Base-by-base conservation (phyloP, 2,797 vertebrate genomes). In the Sparidentex hasta region DNA sequence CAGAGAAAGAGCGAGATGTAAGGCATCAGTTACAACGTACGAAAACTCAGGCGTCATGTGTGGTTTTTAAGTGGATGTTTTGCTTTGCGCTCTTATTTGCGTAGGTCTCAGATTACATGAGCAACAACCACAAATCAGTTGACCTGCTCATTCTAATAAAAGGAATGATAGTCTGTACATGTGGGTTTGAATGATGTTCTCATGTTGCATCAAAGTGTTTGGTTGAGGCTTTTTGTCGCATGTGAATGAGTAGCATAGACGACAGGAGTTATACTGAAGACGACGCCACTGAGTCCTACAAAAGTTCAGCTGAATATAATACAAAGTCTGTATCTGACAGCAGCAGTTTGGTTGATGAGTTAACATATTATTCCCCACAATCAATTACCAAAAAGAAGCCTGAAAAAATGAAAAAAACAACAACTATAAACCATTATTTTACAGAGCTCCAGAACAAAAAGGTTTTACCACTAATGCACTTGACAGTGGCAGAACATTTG, bases 401-500 rank as follows among this genome's bases (percentile, higher is more conserved):
- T 20, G n/a, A 59, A 14, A 64, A 67, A 76, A 62, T 44, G 74
- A 76, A 67, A 33, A 33, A 33, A 33, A 33, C 6, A 33, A 33
- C 6, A 70, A n/a, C 7, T 46, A 27, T 63, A 2, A 73, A 61
- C 69, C 68, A 69, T 75, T 69, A 63, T 82, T 66, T 59, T 14
- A 38, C 23, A 50, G 57, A 48, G 21, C 54, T 57, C 41, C 43
- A 59, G 74, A 74, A 82, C 56, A 63, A 66, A 83, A 86, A 64
- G 59, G 77, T 51, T 85, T 84, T 41, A 65, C 82, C 58, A 67
- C 67, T 78, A 80, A 88, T 81, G 69, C 63, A 80, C 75, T 73
- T 25, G 23, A 79, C 56, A 62, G 55, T 8, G 7, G 44, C 11
- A 3, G 43, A 77, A 44, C 50, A 47, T 81, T 90, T 84, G 79